Evolutionary conservation across 2,797 vertebrate genomes (phyloP), one percentile per base, ranked within the genome.

Genomic region (Cyclopterus lumpus): DNA sequence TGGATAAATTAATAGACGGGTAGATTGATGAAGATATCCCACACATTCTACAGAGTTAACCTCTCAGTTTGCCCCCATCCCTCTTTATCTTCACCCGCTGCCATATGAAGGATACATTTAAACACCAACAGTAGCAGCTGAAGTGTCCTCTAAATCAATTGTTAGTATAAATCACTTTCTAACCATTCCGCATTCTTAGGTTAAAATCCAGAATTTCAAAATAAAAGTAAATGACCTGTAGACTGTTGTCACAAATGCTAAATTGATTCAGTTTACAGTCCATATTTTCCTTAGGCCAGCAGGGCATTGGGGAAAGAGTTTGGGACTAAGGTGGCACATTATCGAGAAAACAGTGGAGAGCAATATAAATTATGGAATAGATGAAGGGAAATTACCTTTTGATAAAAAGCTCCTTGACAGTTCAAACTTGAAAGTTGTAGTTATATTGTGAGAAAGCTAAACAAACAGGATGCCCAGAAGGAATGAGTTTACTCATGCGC

Each of bases 91-190:
- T 57, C 34, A 64, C 59, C 68, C 53, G 20, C 54, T 64, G 44
- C 67, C 63, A 67, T 26, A 55, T 49, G 60, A 38, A 20, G 7
- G 15, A 71, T 86, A 61, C 48, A 67, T 87, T 82, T 69, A 24
- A 62, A 60, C 54, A 71, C 10, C 57, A 70, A 26, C 64, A 18
- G 36, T 36, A 70, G 11, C 64, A 36, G 36, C 48, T 30, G 22
- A 60, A 51, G 32, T 71, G 54, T 73, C 75, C 34, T 73, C 32
- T 58, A 79, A 71, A 77, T 82, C 75, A 76, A 20, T 53, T 64
- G n/a, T 32, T 66, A 5, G n/a, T 59, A 36, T 71, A 67, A 84
- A 77, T 84, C 61, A 73, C 62, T 73, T 60, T 80, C 67, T 77
- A 77, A 67, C 40, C 26, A 7, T 59, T 18, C 18, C 46, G 36